phyloP scores from a whole-genome alignment of 2,888 invertebrate genomes.

The Villa cingulata region DNA sequence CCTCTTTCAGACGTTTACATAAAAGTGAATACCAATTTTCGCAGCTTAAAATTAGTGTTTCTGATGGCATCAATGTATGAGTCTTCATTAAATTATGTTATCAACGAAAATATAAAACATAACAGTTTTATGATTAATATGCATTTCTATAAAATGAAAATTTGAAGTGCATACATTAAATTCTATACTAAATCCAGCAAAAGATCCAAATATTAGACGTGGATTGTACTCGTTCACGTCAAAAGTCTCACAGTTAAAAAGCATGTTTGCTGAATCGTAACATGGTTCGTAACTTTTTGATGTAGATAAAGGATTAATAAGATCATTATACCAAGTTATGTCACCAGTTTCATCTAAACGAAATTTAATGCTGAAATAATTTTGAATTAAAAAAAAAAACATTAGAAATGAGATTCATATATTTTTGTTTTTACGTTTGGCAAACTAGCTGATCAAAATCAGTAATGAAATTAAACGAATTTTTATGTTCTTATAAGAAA shows the following conservation, averaged over 20 bases:
- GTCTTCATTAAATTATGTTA: slow-evolving; percentile 27
- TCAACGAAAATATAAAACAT: not conserved
- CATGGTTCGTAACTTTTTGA: slow-evolving; percentile 25
- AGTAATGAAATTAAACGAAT: no score
- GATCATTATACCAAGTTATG: slow-evolving; percentile 46
- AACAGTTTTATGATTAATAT: no score
- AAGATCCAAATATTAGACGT: slow-evolving; percentile 44
- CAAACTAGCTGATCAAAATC: no score
- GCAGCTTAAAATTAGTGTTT: slow-evolving; percentile 43
- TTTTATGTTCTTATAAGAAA: no score
- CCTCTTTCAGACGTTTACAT: slow-evolving; percentile 43
- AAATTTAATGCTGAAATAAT: slow-evolving; percentile 33
- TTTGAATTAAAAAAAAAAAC: slow-evolving; percentile 17
- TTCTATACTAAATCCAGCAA: slow-evolving; percentile 51
- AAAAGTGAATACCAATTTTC: slow-evolving; percentile 49
- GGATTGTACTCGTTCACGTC: slow-evolving; percentile 38
- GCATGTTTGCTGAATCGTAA: slow-evolving; percentile 38
- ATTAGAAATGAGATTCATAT: not conserved
- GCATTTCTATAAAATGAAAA: not conserved
- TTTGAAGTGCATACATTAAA: slow-evolving; percentile 35
- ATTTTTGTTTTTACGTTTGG: slow-evolving; percentile 1
- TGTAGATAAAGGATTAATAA: slow-evolving; percentile 33
- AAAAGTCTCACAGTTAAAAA: slow-evolving; percentile 56
- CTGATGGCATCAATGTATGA: slow-evolving; percentile 39
- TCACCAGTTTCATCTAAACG: slow-evolving; percentile 47